Evolutionary conservation across 2,888 invertebrate genomes (phyloP), one percentile per base, ranked within the genome.

Genomic region (Zonitis immaculata): DNA sequence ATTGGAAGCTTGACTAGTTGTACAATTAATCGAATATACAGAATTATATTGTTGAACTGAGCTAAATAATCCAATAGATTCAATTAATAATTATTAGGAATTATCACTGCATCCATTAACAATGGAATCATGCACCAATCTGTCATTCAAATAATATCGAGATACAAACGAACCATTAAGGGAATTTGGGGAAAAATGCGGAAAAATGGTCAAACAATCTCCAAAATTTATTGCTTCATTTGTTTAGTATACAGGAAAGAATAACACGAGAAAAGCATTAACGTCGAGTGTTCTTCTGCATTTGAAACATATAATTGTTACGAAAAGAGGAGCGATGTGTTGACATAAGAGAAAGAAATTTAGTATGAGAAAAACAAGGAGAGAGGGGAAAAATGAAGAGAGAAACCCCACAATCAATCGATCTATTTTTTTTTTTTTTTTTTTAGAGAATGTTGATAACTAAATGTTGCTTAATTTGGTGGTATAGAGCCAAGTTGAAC

Each of bases 221-320:
- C 39, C 11, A 39, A 3, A 39, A 39, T 39, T 16, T 35, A 35
- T 9, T 51, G 49, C 49, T 55, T 45, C 45, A 46, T 39, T 46
- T 45, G 26, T 35, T 27, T 47, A 39, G 52, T 39, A 22, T 43
- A 47, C 32, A 54, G 42, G 53, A 54, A 60, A 59, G 57, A 54
- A 57, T 47, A 55, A 62, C 62, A 62, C 52, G 62, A 51, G 53
- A 62, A 62, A 51, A 47, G 62, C 62, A 62, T 62, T 62, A 62
- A 56, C 56, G 52, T 54, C 44, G 55, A 59, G 55, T 57, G 53
- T 53, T 58, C 57, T 57, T 58, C 35, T 54, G 44, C 56, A 60
- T 55, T 59, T 54, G 48, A 49, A 54, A 55, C 54, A 51, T 56
- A 56, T 62, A 60, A 62, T 62, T 62, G 56, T 51, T 43, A 44